Evolutionary conservation across 2,888 invertebrate genomes (phyloP), one percentile per base, ranked within the genome.

Genomic region (Aspidiotus rigidus): DNA sequence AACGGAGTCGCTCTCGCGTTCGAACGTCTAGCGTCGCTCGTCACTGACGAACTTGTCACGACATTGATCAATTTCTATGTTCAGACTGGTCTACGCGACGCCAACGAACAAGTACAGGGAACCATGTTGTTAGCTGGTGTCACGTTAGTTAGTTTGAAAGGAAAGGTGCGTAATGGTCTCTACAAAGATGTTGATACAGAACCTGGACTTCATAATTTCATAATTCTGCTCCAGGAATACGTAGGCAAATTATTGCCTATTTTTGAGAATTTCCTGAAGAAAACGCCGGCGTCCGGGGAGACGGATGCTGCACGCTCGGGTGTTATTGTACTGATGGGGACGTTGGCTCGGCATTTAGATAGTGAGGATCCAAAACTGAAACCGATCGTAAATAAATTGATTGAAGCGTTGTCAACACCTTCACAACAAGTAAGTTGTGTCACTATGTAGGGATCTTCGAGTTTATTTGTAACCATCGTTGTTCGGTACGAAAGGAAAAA

Each of bases 271-370:
- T 95, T 95, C 78, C 84, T 98, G 79, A 91, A 93, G 77, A 89
- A 88, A 76, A 93, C 96, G 1, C 95, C 96, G 0, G 71, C 72
- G 16, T 90, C 90, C 0, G 89, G 91, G 49, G 86, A 86, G 71
- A 93, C 86, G 77, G 99, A 99, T 80, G 88, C 91, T 13, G 92
- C 96, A 66, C 86, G 98, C 17, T 96, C 98, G 79, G 90, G 94
- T 72, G 94, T 99, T 69, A 94, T 99, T 69, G 90, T 99, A 77
- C 82, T 99, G 69, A 94, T 99, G 89, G 99, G 99, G 7, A 93
- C 93, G 0, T 81, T 99, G 74, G 98, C 98, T n/a, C 85, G 93
- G 57, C 96, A 98, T 83, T 84, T 98, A 75, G 93, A 91, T 74
- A 90, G 91, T 72, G 87, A 87, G 72, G 95, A 97, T 80, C 84